Base-by-base conservation (phyloP, 2,888 invertebrate species). In the Scaptomyza polygonia region DNA sequence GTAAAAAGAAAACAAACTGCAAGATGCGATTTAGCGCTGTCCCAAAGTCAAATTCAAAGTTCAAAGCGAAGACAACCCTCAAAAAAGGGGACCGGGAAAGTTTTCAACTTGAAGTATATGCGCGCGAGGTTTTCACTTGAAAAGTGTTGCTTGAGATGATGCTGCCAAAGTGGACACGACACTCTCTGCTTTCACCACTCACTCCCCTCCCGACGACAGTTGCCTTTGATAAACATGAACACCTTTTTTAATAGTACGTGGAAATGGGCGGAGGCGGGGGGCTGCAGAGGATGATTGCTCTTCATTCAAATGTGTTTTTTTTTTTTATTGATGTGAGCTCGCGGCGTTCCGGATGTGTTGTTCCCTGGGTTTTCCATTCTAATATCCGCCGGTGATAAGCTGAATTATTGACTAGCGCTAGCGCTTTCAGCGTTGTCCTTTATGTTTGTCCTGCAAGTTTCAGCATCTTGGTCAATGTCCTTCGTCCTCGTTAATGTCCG, bases 301-400 rank as follows among this genome's bases (percentile, higher is more conserved):
- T 40, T 72, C 72, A 81, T 82, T 85, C 67, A 79, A 87, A 85
- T 82, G 88, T 76, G 80, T 76, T 85, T 81, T 85, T 82, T 76
- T 77, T 76, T 85, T 81, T 85, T 82, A 87, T 87, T 85, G 82
- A 79, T 79, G 88, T 66, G 57, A 62, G 82, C 79, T 67, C 43
- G 57, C 67, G 79, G 82, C 69, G 27, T 59, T 18, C 30, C 87
- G 82, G 87, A 82, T 82, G 71, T 85, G 77, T 88, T 88, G 86
- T 89, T 89, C 88, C 86, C 82, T 86, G 80, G 78, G 78, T 83
- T 90, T 88, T 84, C 55, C 70, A 69, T 76, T 84, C 82, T 75
- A 90, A 90, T 90, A 90, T 90, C 89, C 90, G 89, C 89, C 89
- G 90, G 90, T 90, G 90, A 90, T 90, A 89, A 89, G 83, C 88